Evolutionary conservation across 2,888 invertebrate genomes (phyloP).

Genomic region (Drymonia ruficornis): DNA sequence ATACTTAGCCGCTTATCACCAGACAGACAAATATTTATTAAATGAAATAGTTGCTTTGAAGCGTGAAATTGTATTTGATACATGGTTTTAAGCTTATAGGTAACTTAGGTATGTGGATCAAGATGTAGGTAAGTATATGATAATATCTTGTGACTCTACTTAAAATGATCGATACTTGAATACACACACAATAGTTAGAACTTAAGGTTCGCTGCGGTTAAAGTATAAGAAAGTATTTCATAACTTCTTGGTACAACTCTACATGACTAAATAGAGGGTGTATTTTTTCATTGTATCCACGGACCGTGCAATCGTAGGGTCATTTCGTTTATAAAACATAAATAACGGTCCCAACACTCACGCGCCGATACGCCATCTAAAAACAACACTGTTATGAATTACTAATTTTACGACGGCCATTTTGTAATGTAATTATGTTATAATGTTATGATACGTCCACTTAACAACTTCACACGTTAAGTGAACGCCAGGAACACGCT

Average conservation of each 20-base stretch:
- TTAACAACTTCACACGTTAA: conserved; percentile 66
- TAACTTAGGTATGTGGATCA: no score
- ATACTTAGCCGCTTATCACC: conserved; percentile 67
- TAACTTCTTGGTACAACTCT: no score
- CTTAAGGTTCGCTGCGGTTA: no score
- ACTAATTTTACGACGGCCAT: conserved; percentile 70
- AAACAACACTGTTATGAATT: conserved; percentile 79
- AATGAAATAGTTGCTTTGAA: conserved; percentile 63
- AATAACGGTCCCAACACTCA: conserved; percentile 61
- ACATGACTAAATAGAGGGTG: background rate
- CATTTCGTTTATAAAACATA: conserved; percentile 66
- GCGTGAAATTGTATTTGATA: conserved; percentile 66
- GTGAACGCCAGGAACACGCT: conserved; percentile 35
- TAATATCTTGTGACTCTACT: no score
- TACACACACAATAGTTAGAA: no score
- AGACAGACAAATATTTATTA: conserved; percentile 72
- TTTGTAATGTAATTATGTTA: conserved; percentile 71
- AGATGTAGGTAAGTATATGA: background rate
- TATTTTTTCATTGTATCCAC: background rate
- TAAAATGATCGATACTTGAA: no score
- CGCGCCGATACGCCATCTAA: conserved; percentile 75
- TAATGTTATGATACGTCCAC: conserved; percentile 69
- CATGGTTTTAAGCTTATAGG: conserved; percentile 34
- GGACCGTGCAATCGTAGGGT: conserved; percentile 49
- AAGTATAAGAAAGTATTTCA: no score